phyloP scores from a whole-genome alignment of 2,888 invertebrate species.

The Fragum fragum region DNA sequence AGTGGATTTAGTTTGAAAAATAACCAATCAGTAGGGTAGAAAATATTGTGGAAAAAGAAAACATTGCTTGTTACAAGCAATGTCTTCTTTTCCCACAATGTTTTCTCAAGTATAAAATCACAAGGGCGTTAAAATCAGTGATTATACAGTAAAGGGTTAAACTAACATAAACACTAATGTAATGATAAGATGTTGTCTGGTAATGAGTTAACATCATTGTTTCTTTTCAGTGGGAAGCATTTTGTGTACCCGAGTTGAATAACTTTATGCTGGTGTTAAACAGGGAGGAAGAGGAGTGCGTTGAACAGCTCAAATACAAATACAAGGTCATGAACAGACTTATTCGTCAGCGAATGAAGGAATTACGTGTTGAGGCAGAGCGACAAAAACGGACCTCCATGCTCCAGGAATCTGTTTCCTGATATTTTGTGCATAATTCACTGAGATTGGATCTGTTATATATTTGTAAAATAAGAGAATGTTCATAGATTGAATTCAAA shows the following conservation, averaged over 20 bases:
- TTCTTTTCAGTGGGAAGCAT: slow-evolving; percentile 88
- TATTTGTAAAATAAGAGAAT: slow-evolving; percentile 3
- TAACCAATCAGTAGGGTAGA: no score
- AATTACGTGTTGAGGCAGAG: slow-evolving; percentile 74
- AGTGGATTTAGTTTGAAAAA: no score
- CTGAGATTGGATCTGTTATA: neutral
- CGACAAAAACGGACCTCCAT: slow-evolving; percentile 60
- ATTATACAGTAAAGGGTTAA: no score
- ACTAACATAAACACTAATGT: neutral
- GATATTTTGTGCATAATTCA: slow-evolving; percentile 31
- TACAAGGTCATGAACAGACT: slow-evolving; percentile 86
- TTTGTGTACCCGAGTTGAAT: slow-evolving; percentile 88
- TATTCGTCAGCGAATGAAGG: slow-evolving; percentile 78
- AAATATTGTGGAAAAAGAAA: no score
- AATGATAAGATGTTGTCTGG: no score
- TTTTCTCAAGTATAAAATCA: no score
- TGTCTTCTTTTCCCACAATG: no score
- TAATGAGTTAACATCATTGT: neutral
- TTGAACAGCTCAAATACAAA: slow-evolving; percentile 87
- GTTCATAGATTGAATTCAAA: neutral
- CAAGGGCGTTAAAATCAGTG: no score
- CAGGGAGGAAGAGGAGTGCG: slow-evolving; percentile 88
- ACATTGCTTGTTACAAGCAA: no score
- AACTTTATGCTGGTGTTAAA: slow-evolving; percentile 89
- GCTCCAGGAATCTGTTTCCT: slow-evolving; percentile 50